Percentiles rank a stretch among this genome's conserved stretches.
Evolutionary conservation across 2,888 invertebrate species (phyloP).

Genomic region (Latheticus oryzae): DNA sequence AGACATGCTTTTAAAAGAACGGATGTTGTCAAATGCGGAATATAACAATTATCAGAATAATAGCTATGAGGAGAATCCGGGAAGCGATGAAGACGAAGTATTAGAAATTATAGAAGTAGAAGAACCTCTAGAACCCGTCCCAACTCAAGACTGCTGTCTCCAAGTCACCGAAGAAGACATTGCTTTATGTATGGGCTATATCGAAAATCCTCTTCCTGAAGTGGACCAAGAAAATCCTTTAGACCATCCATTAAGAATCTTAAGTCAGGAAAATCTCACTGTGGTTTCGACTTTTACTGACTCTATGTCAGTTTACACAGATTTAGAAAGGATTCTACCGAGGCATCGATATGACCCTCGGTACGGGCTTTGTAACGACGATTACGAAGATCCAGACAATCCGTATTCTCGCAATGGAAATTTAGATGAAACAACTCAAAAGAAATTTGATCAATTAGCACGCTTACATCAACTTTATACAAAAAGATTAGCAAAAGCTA

Average conservation of each 20-base stretch:
- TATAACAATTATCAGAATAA: slow-evolving; percentile 63
- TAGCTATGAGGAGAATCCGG: slow-evolving; percentile 68
- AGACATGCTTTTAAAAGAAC: slow-evolving; percentile 80
- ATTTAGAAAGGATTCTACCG: slow-evolving; percentile 75
- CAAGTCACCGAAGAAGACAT: slow-evolving; percentile 96
- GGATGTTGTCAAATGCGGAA: slow-evolving; percentile 68
- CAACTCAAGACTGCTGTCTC: slow-evolving; percentile 86
- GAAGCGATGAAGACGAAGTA: slow-evolving; percentile 76
- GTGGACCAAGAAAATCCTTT: slow-evolving; percentile 77
- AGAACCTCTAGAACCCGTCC: slow-evolving; percentile 84
- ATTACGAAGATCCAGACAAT: slow-evolving; percentile 67
- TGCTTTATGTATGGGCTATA: slow-evolving; percentile 82
- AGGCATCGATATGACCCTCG: slow-evolving; percentile 72
- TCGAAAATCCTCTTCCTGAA: slow-evolving; percentile 78
- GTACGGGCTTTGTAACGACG: slow-evolving; percentile 70
- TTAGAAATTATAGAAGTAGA: slow-evolving; percentile 84
- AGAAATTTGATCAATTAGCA: slow-evolving; percentile 84
- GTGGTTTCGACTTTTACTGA: slow-evolving; percentile 91
- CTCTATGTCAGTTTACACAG: slow-evolving; percentile 74
- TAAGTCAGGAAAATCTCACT: slow-evolving; percentile 92
- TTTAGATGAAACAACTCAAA: slow-evolving; percentile 62
- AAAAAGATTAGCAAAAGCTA: slow-evolving; percentile 81
- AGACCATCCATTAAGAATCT: slow-evolving; percentile 87
- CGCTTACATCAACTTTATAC: slow-evolving; percentile 85
- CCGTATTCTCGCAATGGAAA: slow-evolving; percentile 58